A percentile compares a stretch with the other conserved stretches of the same genome.
Conservation (phyloP, 2,113 vertebrate species). For the Dasyornis broadbenti region DNA sequence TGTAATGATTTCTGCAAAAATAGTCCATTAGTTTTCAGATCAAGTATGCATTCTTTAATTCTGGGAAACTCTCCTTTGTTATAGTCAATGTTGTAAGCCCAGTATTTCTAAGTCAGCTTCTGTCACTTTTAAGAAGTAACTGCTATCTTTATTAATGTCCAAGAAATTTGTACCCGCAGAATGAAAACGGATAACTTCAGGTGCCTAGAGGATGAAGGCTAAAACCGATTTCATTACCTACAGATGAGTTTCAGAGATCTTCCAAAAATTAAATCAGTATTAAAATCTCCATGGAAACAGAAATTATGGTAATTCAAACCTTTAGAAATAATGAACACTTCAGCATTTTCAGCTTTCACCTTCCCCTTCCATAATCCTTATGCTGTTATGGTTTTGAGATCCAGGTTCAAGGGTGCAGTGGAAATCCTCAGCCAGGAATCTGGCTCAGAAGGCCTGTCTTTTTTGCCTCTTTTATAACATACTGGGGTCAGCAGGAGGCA, state of each 20-base stretch:
- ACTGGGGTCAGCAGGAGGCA: neutral
- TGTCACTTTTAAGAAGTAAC: neutral
- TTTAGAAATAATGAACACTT: neutral
- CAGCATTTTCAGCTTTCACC: neutral
- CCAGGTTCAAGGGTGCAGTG: neutral
- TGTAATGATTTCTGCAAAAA: neutral
- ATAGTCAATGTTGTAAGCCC: fast-evolving
- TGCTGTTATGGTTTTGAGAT: neutral
- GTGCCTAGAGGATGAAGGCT: neutral
- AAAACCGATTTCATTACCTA: neutral
- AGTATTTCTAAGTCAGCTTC: neutral
- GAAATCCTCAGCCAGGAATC: neutral
- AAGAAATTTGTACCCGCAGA: neutral
- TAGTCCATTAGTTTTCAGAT: neutral
- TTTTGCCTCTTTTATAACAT: neutral
- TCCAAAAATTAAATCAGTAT: neutral
- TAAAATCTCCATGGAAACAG: neutral
- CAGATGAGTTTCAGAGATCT: neutral
- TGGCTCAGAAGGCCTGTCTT: neutral
- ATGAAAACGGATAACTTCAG: neutral
- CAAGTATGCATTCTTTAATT: neutral
- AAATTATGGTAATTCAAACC: neutral
- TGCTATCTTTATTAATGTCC: neutral
- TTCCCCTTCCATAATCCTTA: neutral
- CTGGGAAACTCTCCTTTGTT: neutral